These are phyloP conservation scores for Chaetodon trifasciatus DNA, from an alignment of 2,797 vertebrate species.

Conservation along the genomic window DNA sequence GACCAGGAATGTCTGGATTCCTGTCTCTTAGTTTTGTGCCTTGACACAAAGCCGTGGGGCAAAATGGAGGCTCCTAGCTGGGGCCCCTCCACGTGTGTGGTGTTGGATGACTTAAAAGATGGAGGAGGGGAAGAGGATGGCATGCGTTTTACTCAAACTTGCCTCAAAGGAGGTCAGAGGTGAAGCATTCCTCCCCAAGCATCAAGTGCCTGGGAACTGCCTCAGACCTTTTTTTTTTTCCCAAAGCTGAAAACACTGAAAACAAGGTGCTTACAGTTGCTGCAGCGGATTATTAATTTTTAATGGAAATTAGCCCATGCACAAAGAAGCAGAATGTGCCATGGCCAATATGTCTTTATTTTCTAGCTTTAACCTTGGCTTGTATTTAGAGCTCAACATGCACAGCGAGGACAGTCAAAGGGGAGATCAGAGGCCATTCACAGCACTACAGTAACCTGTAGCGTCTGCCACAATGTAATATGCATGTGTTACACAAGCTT, in stretches of 20 bases:
- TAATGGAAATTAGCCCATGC: slow-evolving; percentile 12
- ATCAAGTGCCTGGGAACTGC: slow-evolving; percentile 71
- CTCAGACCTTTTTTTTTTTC: slow-evolving; percentile 34
- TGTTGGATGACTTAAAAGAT: slow-evolving; percentile 72
- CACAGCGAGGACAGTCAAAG: background rate
- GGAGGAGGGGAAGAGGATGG: slow-evolving; percentile 75
- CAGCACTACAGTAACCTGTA: slow-evolving; percentile 63
- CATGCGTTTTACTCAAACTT: slow-evolving; percentile 73
- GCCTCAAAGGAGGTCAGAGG: slow-evolving; percentile 74
- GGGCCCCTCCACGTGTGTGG: slow-evolving; percentile 80
- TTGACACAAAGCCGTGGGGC: slow-evolving; percentile 72
- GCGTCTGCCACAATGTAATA: slow-evolving; percentile 66
- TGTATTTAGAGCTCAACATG: slow-evolving; percentile 4
- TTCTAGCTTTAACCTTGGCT: background rate
- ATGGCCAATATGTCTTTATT: background rate
- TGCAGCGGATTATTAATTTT: slow-evolving; percentile 27
- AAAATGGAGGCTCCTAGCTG: slow-evolving; percentile 71
- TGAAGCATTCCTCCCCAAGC: slow-evolving; percentile 63
- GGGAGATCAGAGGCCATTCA: slow-evolving; percentile 20
- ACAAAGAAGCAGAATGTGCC: slow-evolving; percentile 22
- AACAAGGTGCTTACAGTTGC: slow-evolving; percentile 13
- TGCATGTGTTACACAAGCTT: slow-evolving; percentile 75
- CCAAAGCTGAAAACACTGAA: background rate
- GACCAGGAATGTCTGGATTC: slow-evolving; percentile 74
- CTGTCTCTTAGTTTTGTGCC: slow-evolving; percentile 52